A percentile compares a stretch with the other conserved stretches of the same genome.
phyloP scores from a whole-genome alignment of 2,888 invertebrate genomes.

The Tetranychus truncatus region DNA sequence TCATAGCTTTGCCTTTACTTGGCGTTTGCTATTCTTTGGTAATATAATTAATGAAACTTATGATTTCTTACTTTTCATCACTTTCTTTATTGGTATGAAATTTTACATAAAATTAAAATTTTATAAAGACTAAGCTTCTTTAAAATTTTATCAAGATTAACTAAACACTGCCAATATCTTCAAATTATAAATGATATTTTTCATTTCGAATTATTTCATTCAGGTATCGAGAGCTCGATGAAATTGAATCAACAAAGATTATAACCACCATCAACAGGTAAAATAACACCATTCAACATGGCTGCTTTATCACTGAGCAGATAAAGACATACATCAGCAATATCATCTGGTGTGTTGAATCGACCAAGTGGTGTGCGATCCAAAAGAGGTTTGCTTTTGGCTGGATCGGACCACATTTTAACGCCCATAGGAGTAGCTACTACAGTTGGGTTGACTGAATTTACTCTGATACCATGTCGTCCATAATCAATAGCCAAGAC shows the following conservation, averaged over 20 bases:
- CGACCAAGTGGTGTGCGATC: conserved; percentile 60
- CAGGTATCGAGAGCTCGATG: too few species aligned
- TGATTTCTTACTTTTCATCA: too few species aligned
- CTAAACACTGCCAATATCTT: too few species aligned
- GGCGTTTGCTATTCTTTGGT: too few species aligned
- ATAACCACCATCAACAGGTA: conserved; percentile 68
- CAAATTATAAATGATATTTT: too few species aligned
- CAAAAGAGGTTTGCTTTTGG: conserved; percentile 49
- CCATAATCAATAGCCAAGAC: conserved; percentile 73
- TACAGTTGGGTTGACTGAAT: conserved; percentile 79
- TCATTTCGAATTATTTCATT: too few species aligned
- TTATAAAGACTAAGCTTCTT: too few species aligned
- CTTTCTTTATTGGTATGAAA: too few species aligned
- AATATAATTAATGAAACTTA: too few species aligned
- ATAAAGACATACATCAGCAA: conserved; percentile 55
- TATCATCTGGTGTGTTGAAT: conserved; percentile 56
- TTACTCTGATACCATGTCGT: conserved; percentile 56
- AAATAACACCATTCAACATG: conserved; percentile 56
- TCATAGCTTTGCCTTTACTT: too few species aligned
- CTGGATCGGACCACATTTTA: conserved; percentile 54
- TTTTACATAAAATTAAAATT: too few species aligned
- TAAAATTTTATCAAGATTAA: too few species aligned
- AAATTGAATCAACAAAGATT: conserved; percentile 3
- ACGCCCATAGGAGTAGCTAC: conserved; percentile 76
- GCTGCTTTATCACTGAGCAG: conserved; percentile 58